Evolutionary conservation across 2,888 invertebrate species (phyloP), one percentile per base, ranked within the genome.

Genomic region (Cremastinae sp.): DNA sequence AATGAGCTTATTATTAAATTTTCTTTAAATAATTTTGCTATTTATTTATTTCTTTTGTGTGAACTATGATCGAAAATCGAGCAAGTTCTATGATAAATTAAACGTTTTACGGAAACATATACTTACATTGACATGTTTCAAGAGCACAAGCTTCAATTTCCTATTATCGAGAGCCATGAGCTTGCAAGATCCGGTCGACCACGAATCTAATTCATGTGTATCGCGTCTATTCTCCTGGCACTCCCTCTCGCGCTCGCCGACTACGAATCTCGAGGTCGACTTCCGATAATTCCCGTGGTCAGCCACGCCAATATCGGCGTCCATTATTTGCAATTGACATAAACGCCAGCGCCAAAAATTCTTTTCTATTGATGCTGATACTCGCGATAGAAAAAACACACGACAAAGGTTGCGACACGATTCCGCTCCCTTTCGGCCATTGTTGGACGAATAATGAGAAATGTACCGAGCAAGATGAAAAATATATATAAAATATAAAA

Each of bases 201-300:
- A 61, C 74, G 68, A 68, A 68, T 68, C 61, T 56, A 62, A 68
- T 68, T 68, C 75, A 79, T 47, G 51, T 73, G 72, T 73, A 20
- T 18, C 62, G 28, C 45, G 53, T 36, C 59, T 41, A 47, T 20
- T 10, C 45, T 56, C 36, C 45, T 56, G 66, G 34, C n/a, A 36
- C 20, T 20, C 28, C 56, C 66, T 66, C 59, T 47, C 61, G 38
- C 2, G 28, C 28, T 28, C 28, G 28, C 28, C 28, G 28, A 5
- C 28, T 2, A 28, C 61, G 20, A 28, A 22, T 10, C 58, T 43
- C 68, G 53, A 68, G 74, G 68, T 74, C 68, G 53, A 78, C 78
- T 78, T 71, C 74, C 74, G 71, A 66, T 78, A 76, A 76, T 78
- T 76, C 72, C 69, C 74, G 75, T 75, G 75, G 73, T 62, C 65